These are phyloP conservation scores for Bergia puertoricense DNA, from an alignment of 92 coral and sea anemone species.

Conservation along the genomic window DNA sequence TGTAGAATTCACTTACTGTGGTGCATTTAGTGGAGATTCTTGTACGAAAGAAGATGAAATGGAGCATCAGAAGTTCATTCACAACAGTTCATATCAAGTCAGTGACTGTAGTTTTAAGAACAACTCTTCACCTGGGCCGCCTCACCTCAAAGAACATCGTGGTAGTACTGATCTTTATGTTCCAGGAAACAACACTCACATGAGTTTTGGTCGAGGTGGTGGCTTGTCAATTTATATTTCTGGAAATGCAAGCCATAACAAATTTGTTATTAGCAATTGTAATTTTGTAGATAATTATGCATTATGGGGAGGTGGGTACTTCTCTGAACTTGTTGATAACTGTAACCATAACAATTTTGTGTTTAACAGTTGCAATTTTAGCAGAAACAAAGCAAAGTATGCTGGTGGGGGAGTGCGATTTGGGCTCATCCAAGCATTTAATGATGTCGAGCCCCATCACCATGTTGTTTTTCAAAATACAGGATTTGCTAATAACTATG, in stretches of 20 bases:
- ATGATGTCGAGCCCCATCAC: constrained; percentile 40
- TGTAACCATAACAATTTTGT: constrained; percentile 46
- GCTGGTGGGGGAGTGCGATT: constrained; percentile 62
- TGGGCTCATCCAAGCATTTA: constrained; percentile 59
- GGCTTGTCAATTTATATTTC: constrained; percentile 55
- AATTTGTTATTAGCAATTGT: constrained; percentile 36
- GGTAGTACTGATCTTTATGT: constrained; percentile 55
- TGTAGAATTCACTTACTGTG: constrained; percentile 71
- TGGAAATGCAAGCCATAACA: constrained; percentile 57
- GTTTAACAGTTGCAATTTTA: constrained; percentile 28
- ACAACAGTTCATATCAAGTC: constrained; percentile 37
- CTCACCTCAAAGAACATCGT: constrained; percentile 22
- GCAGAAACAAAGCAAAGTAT: constrained; percentile 48
- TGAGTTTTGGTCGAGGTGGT: constrained; percentile 61
- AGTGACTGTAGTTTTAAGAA: constrained; percentile 35
- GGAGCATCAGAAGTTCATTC: constrained; percentile 58
- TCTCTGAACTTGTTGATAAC: constrained; percentile 55
- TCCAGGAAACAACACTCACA: constrained; percentile 52
- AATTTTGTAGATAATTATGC: constrained; percentile 48
- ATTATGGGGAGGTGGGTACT: constrained; percentile 64
- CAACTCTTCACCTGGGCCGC: constrained; percentile 57
- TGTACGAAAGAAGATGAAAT: constrained; percentile 43
- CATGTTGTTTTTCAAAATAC: constrained; percentile 44
- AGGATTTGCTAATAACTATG: constrained; percentile 43
- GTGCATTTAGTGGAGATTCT: constrained; percentile 52